Conservation (phyloP, 2,797 vertebrate species). For the Taeniopygia guttata region DNA sequence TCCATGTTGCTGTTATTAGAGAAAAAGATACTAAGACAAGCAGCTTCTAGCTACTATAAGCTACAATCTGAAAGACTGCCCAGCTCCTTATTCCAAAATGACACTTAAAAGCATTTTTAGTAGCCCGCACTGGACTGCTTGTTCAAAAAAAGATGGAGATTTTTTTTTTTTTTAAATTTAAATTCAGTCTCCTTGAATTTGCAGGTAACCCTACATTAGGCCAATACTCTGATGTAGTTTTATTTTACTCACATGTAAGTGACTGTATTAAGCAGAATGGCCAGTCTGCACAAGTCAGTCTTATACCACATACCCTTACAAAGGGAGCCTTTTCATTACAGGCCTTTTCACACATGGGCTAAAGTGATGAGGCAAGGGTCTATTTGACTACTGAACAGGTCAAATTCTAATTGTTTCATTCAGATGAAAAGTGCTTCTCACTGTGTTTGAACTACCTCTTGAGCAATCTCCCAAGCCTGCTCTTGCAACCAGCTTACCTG, state of each 20-base stretch:
- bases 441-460: not conserved
- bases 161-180: no score
- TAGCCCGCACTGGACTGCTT: not conserved
- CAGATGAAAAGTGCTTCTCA: not conserved
- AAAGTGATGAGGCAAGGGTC: not conserved
- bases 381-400: not conserved
- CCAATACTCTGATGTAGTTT: not conserved
- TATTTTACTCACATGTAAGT: not conserved
- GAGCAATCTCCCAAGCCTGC: fast-evolving
- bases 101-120: not conserved
- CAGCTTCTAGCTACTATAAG: not conserved
- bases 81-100: not conserved
- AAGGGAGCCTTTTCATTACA: not conserved
- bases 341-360: not conserved
- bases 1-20: not conserved
- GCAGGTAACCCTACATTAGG: not conserved
- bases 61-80: not conserved
- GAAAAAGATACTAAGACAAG: not conserved
- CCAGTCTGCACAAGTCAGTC: fast-evolving
- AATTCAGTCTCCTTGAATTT: not conserved
- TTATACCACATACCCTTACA: not conserved
- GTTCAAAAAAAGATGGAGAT: not conserved
- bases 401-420: not conserved
- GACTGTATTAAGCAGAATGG: not conserved
- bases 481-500: not conserved